Evolutionary conservation across 2,888 invertebrate genomes (phyloP).

Genomic region (Tyria jacobaeae): DNA sequence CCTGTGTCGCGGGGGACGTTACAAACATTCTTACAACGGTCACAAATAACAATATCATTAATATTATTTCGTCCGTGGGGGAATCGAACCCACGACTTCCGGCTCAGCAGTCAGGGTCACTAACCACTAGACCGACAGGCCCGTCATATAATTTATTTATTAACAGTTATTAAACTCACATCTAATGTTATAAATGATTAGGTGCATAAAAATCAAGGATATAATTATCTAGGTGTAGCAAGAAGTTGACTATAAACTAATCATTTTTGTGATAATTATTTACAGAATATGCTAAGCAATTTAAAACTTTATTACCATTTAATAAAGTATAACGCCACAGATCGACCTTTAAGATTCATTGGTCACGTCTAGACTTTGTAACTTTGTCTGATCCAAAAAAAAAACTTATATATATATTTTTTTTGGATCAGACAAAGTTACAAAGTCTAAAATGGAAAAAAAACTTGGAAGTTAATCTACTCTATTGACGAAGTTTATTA

Average conservation of each 20-base stretch:
- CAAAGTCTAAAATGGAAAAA: slow-evolving; percentile 41
- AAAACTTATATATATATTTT: no score
- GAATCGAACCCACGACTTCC: no score
- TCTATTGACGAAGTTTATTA: neutral
- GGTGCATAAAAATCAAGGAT: slow-evolving; percentile 27
- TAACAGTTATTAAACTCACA: neutral
- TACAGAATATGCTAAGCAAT: slow-evolving; percentile 10
- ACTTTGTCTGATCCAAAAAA: slow-evolving; percentile 23
- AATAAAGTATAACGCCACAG: slow-evolving; percentile 20
- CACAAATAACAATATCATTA: no score
- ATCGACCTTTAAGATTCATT: slow-evolving; percentile 36
- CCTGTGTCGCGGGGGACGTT: no score
- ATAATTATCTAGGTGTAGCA: slow-evolving; percentile 19
- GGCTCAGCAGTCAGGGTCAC: no score
- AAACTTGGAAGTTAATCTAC: slow-evolving; percentile 15
- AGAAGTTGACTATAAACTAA: slow-evolving; percentile 21
- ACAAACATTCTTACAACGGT: no score
- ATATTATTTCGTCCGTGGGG: no score
- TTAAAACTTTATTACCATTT: slow-evolving; percentile 5
- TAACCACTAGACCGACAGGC: no score
- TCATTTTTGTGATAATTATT: slow-evolving; percentile 16
- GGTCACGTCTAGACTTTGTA: slow-evolving; percentile 37
- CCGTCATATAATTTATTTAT: neutral
- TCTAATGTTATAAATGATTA: no score
- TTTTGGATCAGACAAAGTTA: slow-evolving; percentile 25